Evolutionary conservation across 2,797 vertebrate genomes (phyloP), one percentile per base, ranked within the genome.

Genomic region (Sparidentex hasta): DNA sequence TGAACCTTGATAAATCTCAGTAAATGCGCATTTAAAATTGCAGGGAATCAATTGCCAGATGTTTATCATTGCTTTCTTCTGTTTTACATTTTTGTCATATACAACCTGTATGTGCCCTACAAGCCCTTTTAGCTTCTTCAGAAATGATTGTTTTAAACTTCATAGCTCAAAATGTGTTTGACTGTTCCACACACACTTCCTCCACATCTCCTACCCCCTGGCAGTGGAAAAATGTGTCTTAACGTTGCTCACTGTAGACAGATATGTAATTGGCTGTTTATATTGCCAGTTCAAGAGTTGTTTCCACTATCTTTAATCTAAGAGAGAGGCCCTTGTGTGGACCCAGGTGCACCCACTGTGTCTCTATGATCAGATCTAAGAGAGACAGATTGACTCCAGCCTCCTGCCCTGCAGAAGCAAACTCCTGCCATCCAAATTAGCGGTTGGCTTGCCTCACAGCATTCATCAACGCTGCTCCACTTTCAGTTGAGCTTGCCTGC

Each of bases 381-480:
- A 81, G 81, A 90, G 83, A 88, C 88, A 51, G 79, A 91, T 88
- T 74, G 84, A 83, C 71, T 90, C 54, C 33, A 85, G 74, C 63
- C 74, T 72, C 67, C 76, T 59, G 76, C 72, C 66, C 74, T 14
- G 67, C 71, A 70, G 70, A 87, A 82, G 80, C 81, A 86, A 89
- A 88, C 69, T 81, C 80, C 81, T 79, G 65, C 82, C 72, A 82
- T 89, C 88, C 79, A 90, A 93, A 90, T 90, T 90, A 90, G 84
- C 9, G 44, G 55, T 58, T 71, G 73, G 74, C 67, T 79, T 63
- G 59, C 87, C 81, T 81, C 23, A 4, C 47, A 75, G 68, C 90
- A 91, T 94, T 90, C 67, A 93, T 94, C 92, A 93, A 86, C 85
- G 66, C 87, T 90, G 89, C 81, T 91, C 87, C 71, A 88, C 81